phyloP scores from a whole-genome alignment of 2,113 vertebrate species.

The Plecotus auritus region DNA sequence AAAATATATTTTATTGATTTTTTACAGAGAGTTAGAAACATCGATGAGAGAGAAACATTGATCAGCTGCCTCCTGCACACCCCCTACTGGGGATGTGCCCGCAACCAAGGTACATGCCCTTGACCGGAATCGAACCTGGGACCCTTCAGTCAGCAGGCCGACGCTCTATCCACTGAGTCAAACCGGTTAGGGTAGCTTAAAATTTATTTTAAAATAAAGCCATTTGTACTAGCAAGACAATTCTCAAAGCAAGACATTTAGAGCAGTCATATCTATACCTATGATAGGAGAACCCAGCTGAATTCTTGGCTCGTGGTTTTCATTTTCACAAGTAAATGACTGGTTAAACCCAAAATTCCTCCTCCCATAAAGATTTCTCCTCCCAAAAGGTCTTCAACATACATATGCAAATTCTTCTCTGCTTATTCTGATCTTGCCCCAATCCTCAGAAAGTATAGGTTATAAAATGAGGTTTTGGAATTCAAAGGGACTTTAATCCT shows the following conservation, averaged over 20 bases:
- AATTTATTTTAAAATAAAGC: slow-evolving; percentile 42
- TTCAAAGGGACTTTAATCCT: neutral
- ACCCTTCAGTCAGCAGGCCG: too few species aligned
- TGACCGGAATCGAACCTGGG: too few species aligned
- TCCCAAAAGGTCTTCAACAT: neutral
- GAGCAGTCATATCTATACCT: neutral
- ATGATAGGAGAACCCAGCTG: neutral
- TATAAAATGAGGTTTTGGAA: neutral
- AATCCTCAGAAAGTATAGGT: neutral
- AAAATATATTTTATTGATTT: neutral
- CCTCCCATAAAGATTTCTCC: neutral
- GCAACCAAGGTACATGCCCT: too few species aligned
- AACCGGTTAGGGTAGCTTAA: neutral
- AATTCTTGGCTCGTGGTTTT: neutral
- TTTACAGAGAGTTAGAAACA: too few species aligned
- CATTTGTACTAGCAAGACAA: neutral
- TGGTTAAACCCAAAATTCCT: neutral
- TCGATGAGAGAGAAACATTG: too few species aligned
- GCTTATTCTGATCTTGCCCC: neutral
- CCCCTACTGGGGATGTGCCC: too few species aligned
- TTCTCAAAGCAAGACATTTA: slow-evolving; percentile 30
- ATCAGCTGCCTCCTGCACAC: too few species aligned
- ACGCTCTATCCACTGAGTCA: too few species aligned
- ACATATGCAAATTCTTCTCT: neutral
- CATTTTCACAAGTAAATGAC: neutral